phyloP scores from a whole-genome alignment of 2,888 invertebrate species.

The Drosophila barbarae region DNA sequence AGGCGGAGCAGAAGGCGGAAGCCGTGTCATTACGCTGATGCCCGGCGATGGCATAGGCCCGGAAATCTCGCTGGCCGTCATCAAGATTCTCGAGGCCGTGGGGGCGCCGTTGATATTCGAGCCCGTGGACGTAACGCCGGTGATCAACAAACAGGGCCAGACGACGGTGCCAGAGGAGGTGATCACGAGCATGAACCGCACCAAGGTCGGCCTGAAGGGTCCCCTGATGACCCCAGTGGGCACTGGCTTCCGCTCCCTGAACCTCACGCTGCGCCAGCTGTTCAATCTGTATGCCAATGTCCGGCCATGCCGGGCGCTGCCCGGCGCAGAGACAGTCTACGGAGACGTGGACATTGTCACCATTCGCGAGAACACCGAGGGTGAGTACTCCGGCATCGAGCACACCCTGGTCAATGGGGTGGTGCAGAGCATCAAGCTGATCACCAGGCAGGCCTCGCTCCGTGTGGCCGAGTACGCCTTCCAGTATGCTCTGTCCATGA shows the following conservation, averaged over 20 bases:
- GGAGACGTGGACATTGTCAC: slow-evolving; percentile 98
- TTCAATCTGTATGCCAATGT: slow-evolving; percentile 98
- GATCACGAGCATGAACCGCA: slow-evolving; percentile 96
- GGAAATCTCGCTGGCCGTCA: slow-evolving; percentile 97
- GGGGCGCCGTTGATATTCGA: slow-evolving; percentile 98
- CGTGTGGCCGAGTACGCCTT: slow-evolving; percentile 98
- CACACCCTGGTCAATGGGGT: slow-evolving; percentile 99
- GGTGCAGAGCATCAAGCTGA: slow-evolving; percentile 99
- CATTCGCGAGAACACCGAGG: slow-evolving; percentile 99
- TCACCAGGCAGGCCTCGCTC: slow-evolving; percentile 96
- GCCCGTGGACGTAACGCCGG: slow-evolving; percentile 97
- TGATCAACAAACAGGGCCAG: slow-evolving; percentile 89
- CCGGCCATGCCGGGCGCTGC: slow-evolving; percentile 95
- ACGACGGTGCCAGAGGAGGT: slow-evolving; percentile 96
- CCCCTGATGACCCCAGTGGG: slow-evolving; percentile 99
- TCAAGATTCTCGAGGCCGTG: slow-evolving; percentile 95
- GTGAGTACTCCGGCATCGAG: slow-evolving; percentile 99
- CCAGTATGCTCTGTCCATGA: slow-evolving; percentile 93
- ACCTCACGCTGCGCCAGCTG: slow-evolving; percentile 96
- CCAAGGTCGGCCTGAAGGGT: slow-evolving; percentile 97
- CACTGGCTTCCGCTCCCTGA: slow-evolving; percentile 98
- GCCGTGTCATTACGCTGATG: slow-evolving; percentile 87
- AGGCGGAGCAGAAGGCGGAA: not conserved
- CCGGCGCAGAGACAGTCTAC: slow-evolving; percentile 96
- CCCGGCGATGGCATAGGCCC: slow-evolving; percentile 99